Evolutionary conservation across 2,797 vertebrate genomes (phyloP).

Genomic region (Trachops cirrhosus): DNA sequence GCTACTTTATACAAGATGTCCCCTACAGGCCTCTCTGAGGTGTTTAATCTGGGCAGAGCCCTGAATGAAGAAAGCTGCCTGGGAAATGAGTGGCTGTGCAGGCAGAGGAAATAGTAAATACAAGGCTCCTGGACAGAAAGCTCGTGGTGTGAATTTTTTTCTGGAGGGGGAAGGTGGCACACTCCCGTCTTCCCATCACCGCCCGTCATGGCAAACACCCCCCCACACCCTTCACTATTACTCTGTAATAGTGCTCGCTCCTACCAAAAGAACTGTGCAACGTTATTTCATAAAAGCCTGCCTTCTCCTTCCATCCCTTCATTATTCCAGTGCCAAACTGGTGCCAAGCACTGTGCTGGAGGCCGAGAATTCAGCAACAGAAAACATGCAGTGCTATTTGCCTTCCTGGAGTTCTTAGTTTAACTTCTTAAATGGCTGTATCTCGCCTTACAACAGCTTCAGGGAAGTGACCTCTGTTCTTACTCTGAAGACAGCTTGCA

Average conservation of each 20-base stretch:
- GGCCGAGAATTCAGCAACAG: background rate
- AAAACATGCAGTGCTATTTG: background rate
- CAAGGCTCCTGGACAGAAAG: background rate
- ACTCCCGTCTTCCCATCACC: background rate
- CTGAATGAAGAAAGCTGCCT: background rate
- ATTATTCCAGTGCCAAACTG: background rate
- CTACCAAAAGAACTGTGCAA: background rate
- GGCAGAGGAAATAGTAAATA: background rate
- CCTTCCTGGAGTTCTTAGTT: background rate
- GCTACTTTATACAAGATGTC: background rate
- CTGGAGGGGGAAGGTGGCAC: background rate
- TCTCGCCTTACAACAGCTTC: background rate
- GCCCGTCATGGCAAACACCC: background rate
- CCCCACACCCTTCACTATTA: background rate
- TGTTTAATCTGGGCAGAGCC: background rate
- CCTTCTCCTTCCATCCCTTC: background rate
- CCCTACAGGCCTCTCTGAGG: background rate
- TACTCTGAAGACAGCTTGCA: background rate
- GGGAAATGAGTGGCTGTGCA: background rate
- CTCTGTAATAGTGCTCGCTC: background rate
- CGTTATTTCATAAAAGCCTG: background rate
- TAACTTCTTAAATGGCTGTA: background rate
- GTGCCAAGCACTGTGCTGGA: background rate
- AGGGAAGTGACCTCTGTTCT: background rate
- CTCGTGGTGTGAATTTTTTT: background rate